Evolutionary conservation across 2,888 invertebrate species (phyloP).

Genomic region (Epirrhoe tristata): DNA sequence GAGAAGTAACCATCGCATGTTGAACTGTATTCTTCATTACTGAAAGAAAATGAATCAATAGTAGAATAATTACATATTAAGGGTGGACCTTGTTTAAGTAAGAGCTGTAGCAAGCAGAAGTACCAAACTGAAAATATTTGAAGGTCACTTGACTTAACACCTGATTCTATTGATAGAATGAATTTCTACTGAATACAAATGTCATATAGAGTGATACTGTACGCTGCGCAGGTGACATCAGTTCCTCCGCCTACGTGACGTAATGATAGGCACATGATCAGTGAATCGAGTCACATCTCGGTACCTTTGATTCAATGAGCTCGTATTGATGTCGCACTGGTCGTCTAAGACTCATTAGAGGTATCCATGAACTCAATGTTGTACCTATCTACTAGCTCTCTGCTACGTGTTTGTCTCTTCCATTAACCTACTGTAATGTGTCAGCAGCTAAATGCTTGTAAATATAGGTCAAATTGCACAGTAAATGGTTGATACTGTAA

Average conservation of each 20-base stretch:
- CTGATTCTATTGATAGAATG: conserved; percentile 26
- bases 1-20: conserved; percentile 60
- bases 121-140: conserved; percentile 27
- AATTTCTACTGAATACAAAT: conserved; percentile 40
- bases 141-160: conserved; percentile 38
- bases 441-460: background rate
- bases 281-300: conserved; percentile 39
- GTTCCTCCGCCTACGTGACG: conserved; percentile 34
- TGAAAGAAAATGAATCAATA: conserved; percentile 49
- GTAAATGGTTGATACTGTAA: conserved; percentile 8
- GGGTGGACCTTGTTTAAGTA: no score
- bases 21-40: conserved; percentile 56
- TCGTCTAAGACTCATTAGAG: conserved; percentile 23
- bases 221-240: conserved; percentile 30
- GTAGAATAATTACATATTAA: no score
- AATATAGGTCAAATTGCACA: background rate
- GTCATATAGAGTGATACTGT: conserved; percentile 22
- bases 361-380: conserved; percentile 28
- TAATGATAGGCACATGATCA: conserved; percentile 38
- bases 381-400: conserved; percentile 14
- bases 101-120: background rate
- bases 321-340: conserved; percentile 32
- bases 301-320: conserved; percentile 35
- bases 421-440: conserved; percentile 9
- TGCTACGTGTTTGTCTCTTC: conserved; percentile 5